A percentile compares a stretch with the other conserved stretches of the same genome.
These are phyloP conservation scores for Anabacerthia variegaticeps DNA, from an alignment of 2,797 vertebrate genomes.

Conservation along the genomic window DNA sequence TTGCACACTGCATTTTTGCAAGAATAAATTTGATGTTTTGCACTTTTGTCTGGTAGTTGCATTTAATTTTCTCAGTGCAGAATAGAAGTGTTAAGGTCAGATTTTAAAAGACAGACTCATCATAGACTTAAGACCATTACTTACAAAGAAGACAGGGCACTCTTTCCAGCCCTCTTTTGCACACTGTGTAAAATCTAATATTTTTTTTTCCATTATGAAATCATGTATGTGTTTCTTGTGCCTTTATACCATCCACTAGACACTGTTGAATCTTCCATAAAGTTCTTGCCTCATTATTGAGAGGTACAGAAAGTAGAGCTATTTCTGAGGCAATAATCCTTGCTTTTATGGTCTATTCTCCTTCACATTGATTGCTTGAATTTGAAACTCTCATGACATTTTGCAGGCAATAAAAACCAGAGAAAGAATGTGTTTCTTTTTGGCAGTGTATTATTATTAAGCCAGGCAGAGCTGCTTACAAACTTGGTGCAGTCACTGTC, in stretches of 20 bases:
- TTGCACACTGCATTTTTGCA: slow-evolving; percentile 5
- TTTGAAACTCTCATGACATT: slow-evolving; percentile 55
- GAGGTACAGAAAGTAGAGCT: slow-evolving; percentile 39
- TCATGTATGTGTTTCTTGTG: background rate
- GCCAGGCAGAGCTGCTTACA: slow-evolving; percentile 10
- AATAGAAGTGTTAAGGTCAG: background rate
- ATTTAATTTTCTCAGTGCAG: background rate
- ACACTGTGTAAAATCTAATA: background rate
- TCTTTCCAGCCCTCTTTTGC: background rate
- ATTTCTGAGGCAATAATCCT: slow-evolving; percentile 68
- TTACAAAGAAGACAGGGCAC: background rate
- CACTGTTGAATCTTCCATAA: slow-evolving; percentile 28
- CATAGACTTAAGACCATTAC: background rate
- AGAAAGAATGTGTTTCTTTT: slow-evolving; percentile 19
- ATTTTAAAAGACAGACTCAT: background rate
- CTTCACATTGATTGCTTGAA: slow-evolving; percentile 55
- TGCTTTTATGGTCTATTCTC: slow-evolving; percentile 55
- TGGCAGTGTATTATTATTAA: background rate
- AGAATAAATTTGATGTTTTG: background rate
- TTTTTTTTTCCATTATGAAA: background rate
- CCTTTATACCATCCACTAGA: background rate
- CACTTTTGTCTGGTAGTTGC: background rate
- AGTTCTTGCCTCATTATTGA: slow-evolving; percentile 44
- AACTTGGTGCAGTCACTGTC: background rate
- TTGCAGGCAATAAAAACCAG: slow-evolving; percentile 63